A percentile compares a stretch with the other conserved stretches of the same genome.
Conservation (phyloP, 2,888 invertebrate genomes). For the Apamea monoglypha region DNA sequence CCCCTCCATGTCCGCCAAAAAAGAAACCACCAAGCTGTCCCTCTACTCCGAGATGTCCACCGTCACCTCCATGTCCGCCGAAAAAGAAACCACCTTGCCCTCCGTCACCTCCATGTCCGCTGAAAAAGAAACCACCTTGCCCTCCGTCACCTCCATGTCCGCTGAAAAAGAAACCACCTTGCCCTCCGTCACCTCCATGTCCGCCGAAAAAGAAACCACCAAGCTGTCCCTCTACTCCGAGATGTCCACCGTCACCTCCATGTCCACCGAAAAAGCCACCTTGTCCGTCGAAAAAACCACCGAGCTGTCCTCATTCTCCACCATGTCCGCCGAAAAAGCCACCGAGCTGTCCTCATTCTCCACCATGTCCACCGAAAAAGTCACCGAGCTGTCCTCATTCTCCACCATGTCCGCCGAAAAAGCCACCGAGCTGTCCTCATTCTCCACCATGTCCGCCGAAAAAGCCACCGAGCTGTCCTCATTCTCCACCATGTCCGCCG, state of each 20-base stretch:
- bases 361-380: conserved; percentile 11
- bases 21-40: not conserved
- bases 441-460: no score
- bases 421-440: no score
- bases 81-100: not conserved
- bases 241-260: not conserved
- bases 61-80: not conserved
- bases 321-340: not conserved
- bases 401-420: not conserved
- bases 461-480: not conserved
- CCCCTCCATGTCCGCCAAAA: not conserved
- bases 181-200: not conserved
- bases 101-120: not conserved
- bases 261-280: not conserved
- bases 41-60: not conserved
- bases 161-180: not conserved
- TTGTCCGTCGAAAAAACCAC: not conserved
- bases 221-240: not conserved
- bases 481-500: not conserved
- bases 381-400: not conserved
- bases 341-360: not conserved
- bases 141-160: not conserved
- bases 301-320: not conserved
- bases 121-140: not conserved
- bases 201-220: not conserved